Evolutionary conservation across 2,113 vertebrate genomes (phyloP).

Genomic region (Scophthalmus maximus): DNA sequence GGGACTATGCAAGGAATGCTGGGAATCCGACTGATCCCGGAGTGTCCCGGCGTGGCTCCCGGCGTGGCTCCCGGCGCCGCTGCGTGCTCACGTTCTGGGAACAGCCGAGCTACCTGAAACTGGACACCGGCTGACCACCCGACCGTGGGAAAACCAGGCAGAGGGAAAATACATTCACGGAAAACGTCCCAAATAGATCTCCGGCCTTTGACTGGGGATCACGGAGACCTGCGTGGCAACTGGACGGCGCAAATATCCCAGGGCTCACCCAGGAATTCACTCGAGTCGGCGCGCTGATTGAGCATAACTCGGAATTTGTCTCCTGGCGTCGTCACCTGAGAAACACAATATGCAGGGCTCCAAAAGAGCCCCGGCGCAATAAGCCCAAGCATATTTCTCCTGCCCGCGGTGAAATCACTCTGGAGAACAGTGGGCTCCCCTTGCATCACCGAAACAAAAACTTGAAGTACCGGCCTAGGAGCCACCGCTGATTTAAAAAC

Average conservation of each 20-base stretch:
- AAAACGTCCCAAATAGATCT: slow-evolving; percentile 42
- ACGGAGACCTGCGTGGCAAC: too few relatives aligned
- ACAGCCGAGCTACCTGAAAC: slow-evolving; percentile 71
- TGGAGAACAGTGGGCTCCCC: too few relatives aligned
- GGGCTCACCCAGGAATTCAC: slow-evolving; percentile 48
- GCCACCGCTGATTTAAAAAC: too few relatives aligned
- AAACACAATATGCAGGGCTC: slow-evolving; percentile 50
- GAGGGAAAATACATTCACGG: slow-evolving; percentile 56
- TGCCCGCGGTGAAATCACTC: too few relatives aligned
- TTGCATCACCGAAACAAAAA: too few relatives aligned
- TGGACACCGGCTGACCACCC: slow-evolving; percentile 67
- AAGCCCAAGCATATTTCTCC: slow-evolving; percentile 35
- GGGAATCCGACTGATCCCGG: slow-evolving; percentile 76
- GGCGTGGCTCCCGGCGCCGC: slow-evolving; percentile 52
- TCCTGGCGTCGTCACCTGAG: slow-evolving; percentile 46
- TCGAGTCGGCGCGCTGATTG: slow-evolving; percentile 32
- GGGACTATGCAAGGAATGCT: slow-evolving; percentile 76
- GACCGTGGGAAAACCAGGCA: slow-evolving; percentile 64
- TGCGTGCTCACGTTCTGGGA: slow-evolving; percentile 72
- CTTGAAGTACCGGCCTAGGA: too few relatives aligned
- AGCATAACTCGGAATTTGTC: slow-evolving; percentile 46
- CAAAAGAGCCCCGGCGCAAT: slow-evolving; percentile 25
- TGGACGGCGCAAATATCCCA: slow-evolving; percentile 33
- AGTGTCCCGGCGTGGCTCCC: slow-evolving; percentile 72
- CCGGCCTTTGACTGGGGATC: slow-evolving; percentile 35